Evolutionary conservation across 1,140 invertebrate genomes (phyloP).

Genomic region (Drosophila tristis): DNA sequence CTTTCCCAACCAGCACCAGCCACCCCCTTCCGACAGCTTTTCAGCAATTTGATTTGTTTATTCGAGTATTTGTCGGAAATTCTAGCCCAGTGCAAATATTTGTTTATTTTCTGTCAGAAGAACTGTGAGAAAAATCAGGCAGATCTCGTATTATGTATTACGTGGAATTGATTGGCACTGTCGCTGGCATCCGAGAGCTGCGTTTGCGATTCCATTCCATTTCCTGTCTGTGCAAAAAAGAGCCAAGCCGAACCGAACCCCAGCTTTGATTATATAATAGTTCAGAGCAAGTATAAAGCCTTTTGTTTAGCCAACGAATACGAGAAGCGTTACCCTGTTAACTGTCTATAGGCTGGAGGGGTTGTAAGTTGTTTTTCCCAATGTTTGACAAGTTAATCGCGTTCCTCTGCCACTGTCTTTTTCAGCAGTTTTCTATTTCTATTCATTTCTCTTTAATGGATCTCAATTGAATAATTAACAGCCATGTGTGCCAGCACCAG

Average conservation of each 20-base stretch:
- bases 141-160: conserved; percentile 21
- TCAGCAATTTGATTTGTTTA: conserved; percentile 36
- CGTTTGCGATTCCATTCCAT: conserved; percentile 45
- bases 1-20: too few species aligned
- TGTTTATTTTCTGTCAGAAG: conserved; percentile 47
- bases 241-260: conserved; percentile 11
- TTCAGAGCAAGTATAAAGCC: background rate
- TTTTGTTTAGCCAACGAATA: conserved; percentile 54
- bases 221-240: conserved; percentile 61
- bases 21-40: background rate
- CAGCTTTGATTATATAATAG: conserved; percentile 56
- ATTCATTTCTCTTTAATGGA: conserved; percentile 68
- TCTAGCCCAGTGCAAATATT: conserved; percentile 31
- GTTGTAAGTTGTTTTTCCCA: conserved; percentile 44
- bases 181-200: background rate
- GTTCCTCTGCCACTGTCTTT: conserved; percentile 14
- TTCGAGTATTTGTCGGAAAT: conserved; percentile 15
- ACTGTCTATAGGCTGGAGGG: conserved; percentile 37
- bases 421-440: conserved; percentile 30
- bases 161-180: conserved; percentile 30
- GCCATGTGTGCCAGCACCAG: conserved; percentile 65
- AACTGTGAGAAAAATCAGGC: conserved; percentile 11
- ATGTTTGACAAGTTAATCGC: conserved; percentile 61
- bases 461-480: conserved; percentile 83
- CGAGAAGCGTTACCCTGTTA: conserved; percentile 65